Evolutionary conservation across 2,888 invertebrate species (phyloP), one percentile per base, ranked within the genome.

Genomic region (Leptinotarsa tumamoca): DNA sequence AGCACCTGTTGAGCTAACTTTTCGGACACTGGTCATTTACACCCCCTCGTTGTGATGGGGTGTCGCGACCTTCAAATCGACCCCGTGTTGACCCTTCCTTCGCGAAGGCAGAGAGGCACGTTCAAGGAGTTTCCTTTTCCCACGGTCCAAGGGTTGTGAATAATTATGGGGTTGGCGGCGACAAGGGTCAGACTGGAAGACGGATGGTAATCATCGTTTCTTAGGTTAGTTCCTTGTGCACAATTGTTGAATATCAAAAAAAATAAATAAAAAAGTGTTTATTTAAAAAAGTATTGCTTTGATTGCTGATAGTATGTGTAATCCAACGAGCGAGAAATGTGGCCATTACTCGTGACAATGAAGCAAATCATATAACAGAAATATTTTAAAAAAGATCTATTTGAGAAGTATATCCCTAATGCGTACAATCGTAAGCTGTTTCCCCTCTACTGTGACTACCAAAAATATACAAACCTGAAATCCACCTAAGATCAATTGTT

Each of bases 21-120:
- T 52, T 68, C 71, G 76, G 76, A 73, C 76, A 18, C 66, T 71
- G 76, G 76, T 77, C 76, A 77, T 74, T 77, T 66, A 68, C 78
- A 74, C 76, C 76, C 76, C 73, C 74, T 67, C 68, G 52, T 68
- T 5, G 72, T 58, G 68, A 72, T 68, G 73, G 75, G 69, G 78
- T 68, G 75, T 63, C 71, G 77, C 73, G 76, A 72, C 78, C 76
- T 75, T 72, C 74, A 66, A 74, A 74, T 54, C 76, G 68, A 66
- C 71, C 51, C 67, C 68, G 43, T 58, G 43, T 68, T 66, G 78
- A 78, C 78, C 78, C 78, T 75, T 75, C 54, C 78, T 75, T 71
- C 67, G 51, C 66, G 27, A 27, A 43, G 14, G 67, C 33, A 50
- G 63, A 49, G 69, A 18, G 52, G 69, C 73, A 63, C 73, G 74